Conservation (phyloP, 2,113 vertebrate species). For the Elachura formosa region DNA sequence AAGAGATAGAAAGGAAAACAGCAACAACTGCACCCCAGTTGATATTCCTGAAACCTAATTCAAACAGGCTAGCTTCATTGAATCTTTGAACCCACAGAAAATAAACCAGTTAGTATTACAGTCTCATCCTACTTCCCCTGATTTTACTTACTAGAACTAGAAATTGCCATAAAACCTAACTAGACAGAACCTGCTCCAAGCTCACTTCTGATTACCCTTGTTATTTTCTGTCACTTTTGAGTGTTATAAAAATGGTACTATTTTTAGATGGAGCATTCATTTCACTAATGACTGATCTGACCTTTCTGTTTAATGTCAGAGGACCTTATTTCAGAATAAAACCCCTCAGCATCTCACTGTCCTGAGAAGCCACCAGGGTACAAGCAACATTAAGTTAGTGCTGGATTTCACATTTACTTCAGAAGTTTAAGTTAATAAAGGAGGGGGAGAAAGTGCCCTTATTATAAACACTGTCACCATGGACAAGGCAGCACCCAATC, state of each 20-base stretch:
- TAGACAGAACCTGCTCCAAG: neutral
- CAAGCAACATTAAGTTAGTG: neutral
- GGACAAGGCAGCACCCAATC: neutral
- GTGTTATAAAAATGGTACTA: neutral
- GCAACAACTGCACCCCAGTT: neutral
- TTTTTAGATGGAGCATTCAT: slow-evolving; percentile 41
- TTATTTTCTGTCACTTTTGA: neutral
- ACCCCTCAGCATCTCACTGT: neutral
- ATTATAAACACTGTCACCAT: neutral
- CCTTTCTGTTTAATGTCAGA: slow-evolving; percentile 67
- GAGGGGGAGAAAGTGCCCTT: neutral
- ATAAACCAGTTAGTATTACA: neutral
- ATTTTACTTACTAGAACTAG: neutral
- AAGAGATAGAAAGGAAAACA: neutral
- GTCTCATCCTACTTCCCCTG: neutral
- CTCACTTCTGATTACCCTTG: neutral
- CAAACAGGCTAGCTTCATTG: too few species aligned
- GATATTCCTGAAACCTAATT: neutral
- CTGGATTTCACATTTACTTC: neutral
- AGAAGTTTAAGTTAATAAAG: neutral
- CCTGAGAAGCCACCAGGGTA: neutral
- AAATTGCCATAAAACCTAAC: neutral
- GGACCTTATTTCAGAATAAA: slow-evolving; percentile 16
- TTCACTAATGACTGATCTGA: slow-evolving; percentile 43
- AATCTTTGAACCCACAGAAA: neutral